Conservation (phyloP, 2,113 vertebrate species). For the Ailurus styani region DNA sequence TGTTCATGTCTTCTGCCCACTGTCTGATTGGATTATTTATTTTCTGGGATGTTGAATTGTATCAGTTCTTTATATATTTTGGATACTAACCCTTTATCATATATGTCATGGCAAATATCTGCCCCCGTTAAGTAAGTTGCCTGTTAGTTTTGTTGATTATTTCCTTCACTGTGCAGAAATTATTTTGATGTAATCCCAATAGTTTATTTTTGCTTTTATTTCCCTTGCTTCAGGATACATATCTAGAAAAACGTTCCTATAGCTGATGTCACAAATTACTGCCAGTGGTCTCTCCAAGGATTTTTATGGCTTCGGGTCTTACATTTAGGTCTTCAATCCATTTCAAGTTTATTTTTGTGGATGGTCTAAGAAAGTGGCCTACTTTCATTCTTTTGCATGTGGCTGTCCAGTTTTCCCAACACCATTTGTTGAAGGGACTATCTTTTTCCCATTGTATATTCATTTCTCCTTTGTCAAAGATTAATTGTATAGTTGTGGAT, state of each 20-base stretch:
- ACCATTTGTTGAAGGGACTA: not conserved
- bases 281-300: not conserved
- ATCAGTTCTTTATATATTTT: not conserved
- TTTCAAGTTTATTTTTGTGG: not conserved
- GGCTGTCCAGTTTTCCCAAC: not conserved
- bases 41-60: not conserved
- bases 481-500: not conserved
- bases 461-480: not conserved
- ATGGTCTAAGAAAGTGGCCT: not conserved
- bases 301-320: not conserved
- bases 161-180: not conserved
- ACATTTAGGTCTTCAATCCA: not conserved
- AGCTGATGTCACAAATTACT: not conserved
- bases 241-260: not conserved
- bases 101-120: not conserved
- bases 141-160: not conserved
- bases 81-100: not conserved
- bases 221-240: not conserved
- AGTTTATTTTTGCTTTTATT: not conserved
- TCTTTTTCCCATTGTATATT: not conserved
- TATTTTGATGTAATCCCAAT: not conserved
- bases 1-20: not conserved
- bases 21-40: not conserved
- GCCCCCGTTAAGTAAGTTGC: not conserved
- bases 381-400: not conserved